These are phyloP conservation scores for Vidua macroura DNA, from an alignment of 2,113 vertebrate genomes.

Conservation along the genomic window DNA sequence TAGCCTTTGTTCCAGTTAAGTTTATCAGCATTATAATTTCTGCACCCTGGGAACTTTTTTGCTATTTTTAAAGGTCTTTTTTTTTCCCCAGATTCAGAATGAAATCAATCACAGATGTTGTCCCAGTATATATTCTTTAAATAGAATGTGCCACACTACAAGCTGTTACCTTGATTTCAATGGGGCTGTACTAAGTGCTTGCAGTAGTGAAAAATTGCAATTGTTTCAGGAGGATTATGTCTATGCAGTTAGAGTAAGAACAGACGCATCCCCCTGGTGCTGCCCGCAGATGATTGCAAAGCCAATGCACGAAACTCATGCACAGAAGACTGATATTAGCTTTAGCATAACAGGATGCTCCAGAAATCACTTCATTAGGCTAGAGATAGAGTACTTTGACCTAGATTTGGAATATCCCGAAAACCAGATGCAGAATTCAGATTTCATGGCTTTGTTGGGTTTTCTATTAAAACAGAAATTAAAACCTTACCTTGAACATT, in stretches of 20 bases:
- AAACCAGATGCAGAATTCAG: not conserved
- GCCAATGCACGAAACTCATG: not conserved
- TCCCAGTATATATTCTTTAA: not conserved
- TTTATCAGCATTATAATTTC: conserved; percentile 11
- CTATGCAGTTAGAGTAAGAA: not conserved
- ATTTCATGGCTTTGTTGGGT: not conserved
- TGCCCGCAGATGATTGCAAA: not conserved
- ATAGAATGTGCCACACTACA: not conserved
- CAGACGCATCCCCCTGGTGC: not conserved
- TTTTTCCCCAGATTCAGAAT: not conserved
- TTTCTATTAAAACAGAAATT: not conserved
- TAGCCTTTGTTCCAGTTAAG: not conserved
- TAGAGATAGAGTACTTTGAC: not conserved
- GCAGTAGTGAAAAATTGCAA: not conserved
- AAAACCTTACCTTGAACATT: not conserved
- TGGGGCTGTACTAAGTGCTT: not conserved
- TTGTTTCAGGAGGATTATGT: not conserved
- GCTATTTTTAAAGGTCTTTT: not conserved
- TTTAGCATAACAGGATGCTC: not conserved
- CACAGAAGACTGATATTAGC: not conserved
- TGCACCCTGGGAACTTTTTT: not conserved
- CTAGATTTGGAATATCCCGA: not conserved
- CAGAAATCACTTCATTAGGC: not conserved
- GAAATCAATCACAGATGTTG: not conserved
- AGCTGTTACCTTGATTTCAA: not conserved